Conservation (phyloP, 1,140 invertebrate genomes). For the Aphelinus atriplicis region DNA sequence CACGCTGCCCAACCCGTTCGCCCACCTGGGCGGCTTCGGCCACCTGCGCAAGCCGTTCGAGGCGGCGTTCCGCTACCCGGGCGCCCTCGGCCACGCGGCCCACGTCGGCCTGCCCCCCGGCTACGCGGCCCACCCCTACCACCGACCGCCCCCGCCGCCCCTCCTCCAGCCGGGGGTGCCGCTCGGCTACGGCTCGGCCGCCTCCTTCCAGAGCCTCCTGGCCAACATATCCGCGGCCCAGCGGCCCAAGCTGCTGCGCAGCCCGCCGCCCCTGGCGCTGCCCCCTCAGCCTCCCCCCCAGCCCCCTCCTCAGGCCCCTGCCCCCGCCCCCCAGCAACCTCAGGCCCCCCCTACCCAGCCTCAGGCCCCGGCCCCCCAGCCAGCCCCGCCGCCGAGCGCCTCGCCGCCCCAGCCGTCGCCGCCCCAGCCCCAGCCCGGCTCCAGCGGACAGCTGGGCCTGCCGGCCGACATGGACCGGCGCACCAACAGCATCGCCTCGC, state of each 20-base stretch:
- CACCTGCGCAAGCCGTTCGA: conserved; percentile 82
- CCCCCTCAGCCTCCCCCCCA: background rate
- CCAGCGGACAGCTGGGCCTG: conserved; percentile 38
- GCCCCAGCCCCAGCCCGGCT: conserved; percentile 36
- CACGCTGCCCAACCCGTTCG: conserved; percentile 81
- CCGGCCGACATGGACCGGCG: conserved; percentile 79
- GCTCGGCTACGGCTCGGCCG: conserved; percentile 72
- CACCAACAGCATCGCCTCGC: conserved; percentile 88
- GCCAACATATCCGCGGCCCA: conserved; percentile 82
- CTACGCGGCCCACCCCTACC: conserved; percentile 66
- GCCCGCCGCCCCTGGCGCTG: conserved; percentile 51
- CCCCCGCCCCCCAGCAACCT: conserved; percentile 52
- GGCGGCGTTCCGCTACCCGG: conserved; percentile 72
- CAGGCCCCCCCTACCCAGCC: conserved; percentile 30
- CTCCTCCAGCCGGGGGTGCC: conserved; percentile 74
- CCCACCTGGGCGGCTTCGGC: conserved; percentile 75
- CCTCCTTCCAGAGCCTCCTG: conserved; percentile 85
- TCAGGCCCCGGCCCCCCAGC: conserved; percentile 54
- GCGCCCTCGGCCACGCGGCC: conserved; percentile 62
- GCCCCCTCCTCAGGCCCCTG: conserved; percentile 56
- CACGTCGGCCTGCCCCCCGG: conserved; percentile 46
- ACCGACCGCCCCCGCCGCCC: conserved; percentile 70
- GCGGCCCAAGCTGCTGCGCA: conserved; percentile 69
- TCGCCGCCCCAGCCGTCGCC: conserved; percentile 26
- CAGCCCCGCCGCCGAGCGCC: conserved; percentile 55